phyloP scores from a whole-genome alignment of 2,888 invertebrate genomes.

The Lypha dubia region DNA sequence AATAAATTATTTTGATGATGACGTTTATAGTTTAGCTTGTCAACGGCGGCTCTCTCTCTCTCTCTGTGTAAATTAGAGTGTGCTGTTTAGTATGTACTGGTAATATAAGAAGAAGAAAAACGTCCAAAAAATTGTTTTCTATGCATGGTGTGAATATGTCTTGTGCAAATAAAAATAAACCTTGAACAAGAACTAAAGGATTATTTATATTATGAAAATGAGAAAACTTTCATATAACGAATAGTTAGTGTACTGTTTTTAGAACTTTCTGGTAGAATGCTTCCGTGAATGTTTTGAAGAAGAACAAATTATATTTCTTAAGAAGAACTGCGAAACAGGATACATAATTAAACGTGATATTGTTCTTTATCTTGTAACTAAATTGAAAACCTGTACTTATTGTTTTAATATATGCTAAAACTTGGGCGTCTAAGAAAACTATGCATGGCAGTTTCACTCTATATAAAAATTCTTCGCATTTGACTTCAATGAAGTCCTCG shows the following conservation, averaged over 20 bases:
- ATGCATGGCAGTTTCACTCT: too few species aligned
- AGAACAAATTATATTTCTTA: too few species aligned
- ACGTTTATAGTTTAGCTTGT: neutral
- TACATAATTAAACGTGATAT: too few species aligned
- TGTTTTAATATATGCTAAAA: too few species aligned
- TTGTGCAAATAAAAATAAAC: neutral
- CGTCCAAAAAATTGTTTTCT: neutral
- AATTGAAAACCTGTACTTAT: too few species aligned
- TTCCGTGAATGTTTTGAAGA: neutral
- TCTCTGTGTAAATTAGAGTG: neutral
- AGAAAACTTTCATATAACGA: neutral
- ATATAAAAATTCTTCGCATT: too few species aligned
- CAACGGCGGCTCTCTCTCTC: neutral
- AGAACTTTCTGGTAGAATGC: neutral
- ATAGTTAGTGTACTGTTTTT: neutral
- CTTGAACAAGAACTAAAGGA: neutral
- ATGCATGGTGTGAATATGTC: neutral
- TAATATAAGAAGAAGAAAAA: neutral
- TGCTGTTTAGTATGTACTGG: neutral
- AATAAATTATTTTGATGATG: conserved; percentile 10
- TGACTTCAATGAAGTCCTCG: too few species aligned
- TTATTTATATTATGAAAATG: neutral
- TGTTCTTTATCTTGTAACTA: too few species aligned
- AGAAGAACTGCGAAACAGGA: too few species aligned
- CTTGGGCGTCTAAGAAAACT: too few species aligned